These are phyloP conservation scores for Enteromius treurensis DNA, from an alignment of 2,797 vertebrate species.

Conservation along the genomic window DNA sequence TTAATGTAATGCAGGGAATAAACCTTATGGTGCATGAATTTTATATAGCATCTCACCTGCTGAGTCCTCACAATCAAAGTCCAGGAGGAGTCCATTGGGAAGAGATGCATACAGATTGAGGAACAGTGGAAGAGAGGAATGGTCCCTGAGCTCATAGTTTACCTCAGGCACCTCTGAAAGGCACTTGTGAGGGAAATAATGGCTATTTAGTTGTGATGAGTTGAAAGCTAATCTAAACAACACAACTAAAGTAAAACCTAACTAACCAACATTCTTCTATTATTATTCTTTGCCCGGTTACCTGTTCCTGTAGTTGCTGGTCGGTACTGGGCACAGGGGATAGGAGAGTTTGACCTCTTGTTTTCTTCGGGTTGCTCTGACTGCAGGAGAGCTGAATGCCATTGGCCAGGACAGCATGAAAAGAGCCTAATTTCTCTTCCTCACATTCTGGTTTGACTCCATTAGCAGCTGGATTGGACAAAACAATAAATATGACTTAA, in stretches of 20 bases:
- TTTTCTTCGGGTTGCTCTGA: constrained; percentile 77
- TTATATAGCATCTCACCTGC: constrained; percentile 10
- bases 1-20: not conserved
- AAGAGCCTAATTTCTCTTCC: constrained; percentile 80
- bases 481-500: not conserved
- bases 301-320: constrained; percentile 12
- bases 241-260: not conserved
- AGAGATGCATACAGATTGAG: constrained; percentile 40
- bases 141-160: not conserved
- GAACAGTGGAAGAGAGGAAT: not conserved
- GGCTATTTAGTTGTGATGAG: not conserved
- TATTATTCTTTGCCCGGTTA: not conserved
- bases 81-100: constrained; percentile 32
- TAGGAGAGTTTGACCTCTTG: constrained; percentile 69
- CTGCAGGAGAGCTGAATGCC: constrained; percentile 89
- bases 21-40: not conserved
- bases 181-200: not conserved
- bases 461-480: constrained; percentile 32
- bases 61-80: constrained; percentile 51
- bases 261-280: not conserved
- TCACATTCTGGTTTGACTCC: constrained; percentile 66
- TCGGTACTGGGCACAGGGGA: not conserved
- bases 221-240: not conserved
- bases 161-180: not conserved
- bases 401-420: constrained; percentile 85